These are phyloP conservation scores for Hybognathus amarus DNA, from an alignment of 2,797 vertebrate species.

Conservation along the genomic window DNA sequence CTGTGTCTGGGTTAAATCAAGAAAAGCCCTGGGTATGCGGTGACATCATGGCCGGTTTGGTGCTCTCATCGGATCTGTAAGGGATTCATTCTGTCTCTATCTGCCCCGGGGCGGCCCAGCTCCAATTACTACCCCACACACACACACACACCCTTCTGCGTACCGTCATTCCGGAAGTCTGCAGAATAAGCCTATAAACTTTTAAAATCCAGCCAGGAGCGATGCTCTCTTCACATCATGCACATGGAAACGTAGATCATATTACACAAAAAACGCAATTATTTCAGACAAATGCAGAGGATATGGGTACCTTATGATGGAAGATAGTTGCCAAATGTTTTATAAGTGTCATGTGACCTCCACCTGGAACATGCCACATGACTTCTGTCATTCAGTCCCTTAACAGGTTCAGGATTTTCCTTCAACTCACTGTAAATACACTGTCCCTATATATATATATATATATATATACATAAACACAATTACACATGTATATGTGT, in stretches of 20 bases:
- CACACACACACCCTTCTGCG: conserved; percentile 32
- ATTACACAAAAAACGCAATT: conserved; percentile 10
- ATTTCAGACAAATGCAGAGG: conserved; percentile 26
- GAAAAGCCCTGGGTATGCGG: conserved; percentile 55
- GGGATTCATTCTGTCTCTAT: conserved; percentile 59
- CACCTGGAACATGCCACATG: conserved; percentile 50
- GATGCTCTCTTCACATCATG: conserved; percentile 1
- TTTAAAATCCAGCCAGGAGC: conserved; percentile 28
- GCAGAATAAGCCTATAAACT: conserved; percentile 35
- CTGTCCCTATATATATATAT: conserved; percentile 75
- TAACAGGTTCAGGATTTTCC: conserved; percentile 73
- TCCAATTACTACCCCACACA: conserved; percentile 56
- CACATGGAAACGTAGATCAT: neutral
- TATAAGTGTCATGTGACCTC: conserved; percentile 80
- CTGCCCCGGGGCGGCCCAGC: conserved; percentile 54
- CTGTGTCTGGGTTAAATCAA: conserved; percentile 57
- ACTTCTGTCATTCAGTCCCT: conserved; percentile 11
- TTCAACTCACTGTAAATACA: conserved; percentile 90
- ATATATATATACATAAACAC: no score
- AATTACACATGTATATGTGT: no score
- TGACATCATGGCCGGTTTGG: conserved; percentile 60
- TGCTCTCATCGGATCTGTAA: conserved; percentile 56
- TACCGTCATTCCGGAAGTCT: conserved; percentile 32
- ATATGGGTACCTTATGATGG: conserved; percentile 40
- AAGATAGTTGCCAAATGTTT: conserved; percentile 73